phyloP scores from a whole-genome alignment of 2,113 vertebrate genomes.

The Ptychochromis oligacanthus region DNA sequence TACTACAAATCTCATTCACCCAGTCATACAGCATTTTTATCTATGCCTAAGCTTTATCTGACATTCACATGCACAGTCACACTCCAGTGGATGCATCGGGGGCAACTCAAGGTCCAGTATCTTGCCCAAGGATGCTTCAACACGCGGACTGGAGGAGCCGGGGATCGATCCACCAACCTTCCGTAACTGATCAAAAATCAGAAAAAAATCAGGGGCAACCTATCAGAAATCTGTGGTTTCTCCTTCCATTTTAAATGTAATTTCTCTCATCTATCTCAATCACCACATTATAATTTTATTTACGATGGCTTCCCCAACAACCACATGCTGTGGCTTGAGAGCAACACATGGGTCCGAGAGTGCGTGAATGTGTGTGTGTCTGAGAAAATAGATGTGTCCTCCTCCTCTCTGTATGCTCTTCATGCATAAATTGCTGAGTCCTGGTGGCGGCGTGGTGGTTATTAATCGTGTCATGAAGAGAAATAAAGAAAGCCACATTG shows the following conservation, averaged over 20 bases:
- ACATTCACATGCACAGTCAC: no score
- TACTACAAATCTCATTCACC: no score
- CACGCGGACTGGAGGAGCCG: no score
- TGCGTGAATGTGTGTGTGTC: background rate
- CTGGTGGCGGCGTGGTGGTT: background rate
- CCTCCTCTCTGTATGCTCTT: slow-evolving; percentile 13
- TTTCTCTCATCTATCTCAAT: slow-evolving; percentile 41
- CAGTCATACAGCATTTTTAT: no score
- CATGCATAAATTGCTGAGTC: slow-evolving; percentile 45
- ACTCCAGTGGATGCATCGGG: no score
- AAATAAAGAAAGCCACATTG: background rate
- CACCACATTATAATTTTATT: slow-evolving; percentile 46
- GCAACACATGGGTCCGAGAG: background rate
- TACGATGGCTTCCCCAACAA: slow-evolving; percentile 19
- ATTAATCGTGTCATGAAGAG: slow-evolving; percentile 34
- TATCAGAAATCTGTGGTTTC: background rate
- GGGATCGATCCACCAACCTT: no score
- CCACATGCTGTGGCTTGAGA: background rate
- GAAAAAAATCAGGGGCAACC: background rate
- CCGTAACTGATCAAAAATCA: no score
- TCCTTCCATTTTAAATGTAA: slow-evolving; percentile 38
- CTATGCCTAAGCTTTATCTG: no score
- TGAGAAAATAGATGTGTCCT: background rate
- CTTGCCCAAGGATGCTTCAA: no score
- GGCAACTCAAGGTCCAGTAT: no score